Base-by-base conservation (phyloP, 35 echinoderm and acorn worm genomes). In the Apostichopus parvimensis region DNA sequence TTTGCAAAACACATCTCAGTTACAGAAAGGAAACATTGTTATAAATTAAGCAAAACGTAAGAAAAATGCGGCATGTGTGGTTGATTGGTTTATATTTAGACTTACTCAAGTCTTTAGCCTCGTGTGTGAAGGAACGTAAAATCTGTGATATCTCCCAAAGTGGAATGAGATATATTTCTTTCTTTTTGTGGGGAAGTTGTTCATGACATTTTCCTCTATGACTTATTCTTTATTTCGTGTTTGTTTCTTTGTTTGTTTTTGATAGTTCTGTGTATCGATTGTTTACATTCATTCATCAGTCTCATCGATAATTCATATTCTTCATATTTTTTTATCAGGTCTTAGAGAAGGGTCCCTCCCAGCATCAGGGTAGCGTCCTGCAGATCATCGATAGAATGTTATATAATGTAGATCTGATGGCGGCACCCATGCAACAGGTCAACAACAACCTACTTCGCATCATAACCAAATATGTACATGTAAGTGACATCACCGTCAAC, bases 381-480 rank as follows among this genome's bases (percentile, higher is more conserved):
- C 95, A 93, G 91, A 99, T 99, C 66, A 93, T 99, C 57, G 93
- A 99, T 68, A 92, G 92, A 20, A 88, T 99, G 88, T 77, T 99
- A 18, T 88, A 92, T 79, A 99, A 99, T 26, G 94, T 99, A 79
- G 97, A 99, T 83, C 59, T 99, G 15, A 99, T 99, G 97, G 92
- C 92, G 2, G 94, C 96, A 9, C 97, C 97, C 5, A 99, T 99
- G 97, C 97, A 99, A 90, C 97, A 99, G 56, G 97, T 99, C 25
- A 99, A 99, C 61, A 95, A 95, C 76, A 95, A 99, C 91, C 81
- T 99, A 54, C 86, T 99, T 6, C 82, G 97, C 23, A 95, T 99
- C 79, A 99, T 99, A 9, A 93, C 95, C 13, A 99, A 96, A 88
- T 88, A 88, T 71, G 86, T 88, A 24, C 86, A 88, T 88, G 86